Base-by-base conservation (phyloP, 2,113 vertebrate species). In the Oncorhynchus masou region DNA sequence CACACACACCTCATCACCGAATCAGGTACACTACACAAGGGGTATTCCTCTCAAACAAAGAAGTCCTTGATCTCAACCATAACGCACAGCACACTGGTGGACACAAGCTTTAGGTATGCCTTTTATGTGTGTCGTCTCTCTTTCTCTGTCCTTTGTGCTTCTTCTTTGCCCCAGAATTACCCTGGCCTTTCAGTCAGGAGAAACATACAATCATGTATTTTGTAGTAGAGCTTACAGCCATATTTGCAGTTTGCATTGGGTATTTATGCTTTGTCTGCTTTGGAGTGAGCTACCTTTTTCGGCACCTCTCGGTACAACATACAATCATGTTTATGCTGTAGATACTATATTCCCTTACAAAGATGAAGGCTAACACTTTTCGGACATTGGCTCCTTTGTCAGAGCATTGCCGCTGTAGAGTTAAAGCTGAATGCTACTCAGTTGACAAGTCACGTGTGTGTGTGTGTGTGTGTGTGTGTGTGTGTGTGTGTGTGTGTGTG, bases 101-200 rank as follows among this genome's bases (percentile, higher is more conserved):
- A 27, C 65, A 70, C 19, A 9, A 15, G 12, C 34, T 45, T 70
- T 51, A 70, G 68, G 68, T 49, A 49, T 34, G 68, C 45, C 45
- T 70, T 49, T 70, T 1, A 49, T 70, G 34, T 70, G 68, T 13
- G n/a, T 49, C n/a, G 59, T 27, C 65, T 67, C 22, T 64, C 62
- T 64, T 19, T 25, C 62, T 64, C 34, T 45, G 34, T 22, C 20
- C 68, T 70, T 49, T 45, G 68, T 70, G 68, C n/a, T n/a, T 70
- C n/a, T 22, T 45, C n/a, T 48, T 49, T 45, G 68, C 20, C 39
- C 68, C 68, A 24, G 68, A 22, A 49, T 49, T 13, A 49, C 22
- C 39, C 67, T 8, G 6, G 20, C 4, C 34, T 49, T 70, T 49
- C 22, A 70, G 29, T 19, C 7, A 24, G 7, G 31, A 69, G 68